Percentiles rank a stretch among this genome's conserved stretches.
Conservation (phyloP, 2,888 invertebrate genomes). For the Pollenia griseotomentosa region DNA sequence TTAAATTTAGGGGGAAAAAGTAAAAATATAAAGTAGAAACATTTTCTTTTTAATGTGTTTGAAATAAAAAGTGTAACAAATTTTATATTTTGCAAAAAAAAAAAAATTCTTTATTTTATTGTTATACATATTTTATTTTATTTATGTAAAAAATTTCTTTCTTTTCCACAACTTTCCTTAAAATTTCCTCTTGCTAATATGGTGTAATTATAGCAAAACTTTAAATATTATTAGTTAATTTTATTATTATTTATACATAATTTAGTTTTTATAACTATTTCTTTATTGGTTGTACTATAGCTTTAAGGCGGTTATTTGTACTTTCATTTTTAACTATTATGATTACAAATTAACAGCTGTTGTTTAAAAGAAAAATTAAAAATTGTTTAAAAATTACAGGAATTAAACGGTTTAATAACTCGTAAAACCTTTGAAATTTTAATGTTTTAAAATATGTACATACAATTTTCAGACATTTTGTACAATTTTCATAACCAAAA, state of each 20-base stretch:
- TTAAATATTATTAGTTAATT: neutral
- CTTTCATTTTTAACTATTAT: slow-evolving; percentile 37
- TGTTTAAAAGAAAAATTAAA: neutral
- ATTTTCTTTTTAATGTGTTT: too few relatives aligned
- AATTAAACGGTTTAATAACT: too few relatives aligned
- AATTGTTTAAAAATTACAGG: too few relatives aligned
- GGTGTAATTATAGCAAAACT: slow-evolving; percentile 9
- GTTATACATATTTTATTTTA: neutral
- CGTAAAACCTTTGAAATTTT: too few relatives aligned
- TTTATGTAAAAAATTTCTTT: neutral
- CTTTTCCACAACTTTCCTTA: slow-evolving; percentile 12
- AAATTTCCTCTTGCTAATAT: neutral
- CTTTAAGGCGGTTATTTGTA: slow-evolving; percentile 62
- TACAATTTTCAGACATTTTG: too few relatives aligned
- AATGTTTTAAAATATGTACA: too few relatives aligned
- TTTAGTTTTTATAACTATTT: slow-evolving; percentile 21
- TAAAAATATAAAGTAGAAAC: too few relatives aligned
- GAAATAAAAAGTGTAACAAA: too few relatives aligned
- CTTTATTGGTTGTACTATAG: slow-evolving; percentile 55
- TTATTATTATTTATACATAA: slow-evolving; percentile 5
- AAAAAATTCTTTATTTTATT: neutral
- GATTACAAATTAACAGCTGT: neutral
- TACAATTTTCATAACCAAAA: too few relatives aligned
- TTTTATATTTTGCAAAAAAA: too few relatives aligned
- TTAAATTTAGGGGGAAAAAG: too few relatives aligned